Evolutionary conservation across 1,140 invertebrate genomes (phyloP).

Genomic region (Coenobita brevimanus): DNA sequence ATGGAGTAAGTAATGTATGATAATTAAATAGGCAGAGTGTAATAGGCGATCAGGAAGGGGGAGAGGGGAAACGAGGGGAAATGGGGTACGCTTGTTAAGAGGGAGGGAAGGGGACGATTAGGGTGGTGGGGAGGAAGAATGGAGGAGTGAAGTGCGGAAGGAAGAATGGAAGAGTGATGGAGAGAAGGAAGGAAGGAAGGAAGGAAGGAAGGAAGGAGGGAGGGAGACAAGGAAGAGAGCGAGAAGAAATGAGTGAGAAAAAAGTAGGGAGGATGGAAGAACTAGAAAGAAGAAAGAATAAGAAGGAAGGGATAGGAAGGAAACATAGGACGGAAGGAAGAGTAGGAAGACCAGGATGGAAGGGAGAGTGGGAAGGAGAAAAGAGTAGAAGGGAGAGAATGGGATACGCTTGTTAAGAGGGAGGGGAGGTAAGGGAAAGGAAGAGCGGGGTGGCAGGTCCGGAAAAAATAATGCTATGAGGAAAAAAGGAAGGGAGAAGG

Average conservation of each 20-base stretch:
- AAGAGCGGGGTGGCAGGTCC: neutral
- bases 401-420: neutral
- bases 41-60: neutral
- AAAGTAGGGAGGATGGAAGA: neutral
- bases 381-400: neutral
- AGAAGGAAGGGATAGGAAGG: neutral
- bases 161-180: no score
- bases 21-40: no score
- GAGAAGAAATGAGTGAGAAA: neutral
- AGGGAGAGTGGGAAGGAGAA: no score
- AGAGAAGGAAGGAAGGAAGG: neutral
- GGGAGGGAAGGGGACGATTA: no score
- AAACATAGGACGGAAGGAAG: no score
- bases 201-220: neutral
- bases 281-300: no score
- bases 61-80: neutral
- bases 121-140: no score
- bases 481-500: no score
- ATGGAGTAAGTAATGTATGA: no score
- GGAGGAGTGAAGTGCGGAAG: no score
- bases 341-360: neutral
- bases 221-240: neutral
- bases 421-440: neutral
- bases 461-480: no score
- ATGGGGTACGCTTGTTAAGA: no score